phyloP scores from a whole-genome alignment of 2,113 vertebrate genomes.

The Silurus meridionalis region DNA sequence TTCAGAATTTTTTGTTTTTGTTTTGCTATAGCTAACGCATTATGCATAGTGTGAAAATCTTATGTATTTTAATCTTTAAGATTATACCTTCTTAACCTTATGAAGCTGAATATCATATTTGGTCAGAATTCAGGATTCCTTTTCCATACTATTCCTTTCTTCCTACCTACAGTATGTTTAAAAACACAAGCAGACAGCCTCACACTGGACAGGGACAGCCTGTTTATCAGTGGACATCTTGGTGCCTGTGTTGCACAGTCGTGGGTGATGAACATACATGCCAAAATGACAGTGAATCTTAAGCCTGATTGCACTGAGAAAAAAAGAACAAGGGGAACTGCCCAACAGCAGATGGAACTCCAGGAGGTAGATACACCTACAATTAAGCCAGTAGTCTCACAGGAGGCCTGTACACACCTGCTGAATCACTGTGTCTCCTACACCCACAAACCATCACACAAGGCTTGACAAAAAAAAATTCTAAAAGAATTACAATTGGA shows the following conservation, averaged over 20 bases:
- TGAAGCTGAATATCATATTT: background rate
- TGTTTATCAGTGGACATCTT: slow-evolving; percentile 14
- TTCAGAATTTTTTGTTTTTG: background rate
- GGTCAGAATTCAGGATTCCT: background rate
- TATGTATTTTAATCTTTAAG: background rate
- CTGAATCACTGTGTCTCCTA: background rate
- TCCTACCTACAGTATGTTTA: background rate
- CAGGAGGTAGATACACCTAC: slow-evolving; percentile 4
- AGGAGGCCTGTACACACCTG: background rate
- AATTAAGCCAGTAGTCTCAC: slow-evolving; percentile 17
- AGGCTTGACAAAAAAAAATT: background rate
- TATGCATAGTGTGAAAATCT: too few species aligned
- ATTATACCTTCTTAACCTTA: background rate
- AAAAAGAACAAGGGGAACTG: slow-evolving; percentile 1
- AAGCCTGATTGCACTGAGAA: slow-evolving; percentile 12
- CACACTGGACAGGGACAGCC: slow-evolving; percentile 16
- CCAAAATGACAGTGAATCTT: slow-evolving; percentile 10
- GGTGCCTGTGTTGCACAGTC: background rate
- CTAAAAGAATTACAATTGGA: background rate
- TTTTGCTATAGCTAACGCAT: background rate
- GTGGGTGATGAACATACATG: background rate
- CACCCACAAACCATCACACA: background rate
- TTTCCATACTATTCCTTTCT: background rate
- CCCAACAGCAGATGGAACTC: slow-evolving; percentile 1
- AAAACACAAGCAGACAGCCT: slow-evolving; percentile 5